Evolutionary conservation across 2,888 invertebrate species (phyloP).

Genomic region (Monochamus alternatus): DNA sequence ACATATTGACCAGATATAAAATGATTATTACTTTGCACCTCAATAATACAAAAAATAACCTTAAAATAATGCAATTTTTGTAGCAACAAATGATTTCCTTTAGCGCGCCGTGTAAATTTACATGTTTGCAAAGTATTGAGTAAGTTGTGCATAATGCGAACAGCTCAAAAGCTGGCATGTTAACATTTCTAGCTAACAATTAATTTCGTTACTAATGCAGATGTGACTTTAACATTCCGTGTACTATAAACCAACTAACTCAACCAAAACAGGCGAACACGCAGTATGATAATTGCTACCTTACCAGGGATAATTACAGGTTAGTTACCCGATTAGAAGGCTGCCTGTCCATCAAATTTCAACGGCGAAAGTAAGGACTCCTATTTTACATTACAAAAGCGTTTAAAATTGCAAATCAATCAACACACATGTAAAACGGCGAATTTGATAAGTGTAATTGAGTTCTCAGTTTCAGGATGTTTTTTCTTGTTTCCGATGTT

Average conservation of each 20-base stretch:
- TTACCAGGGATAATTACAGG: conserved; percentile 64
- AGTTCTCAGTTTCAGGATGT: conserved; percentile 66
- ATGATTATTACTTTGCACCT: no score
- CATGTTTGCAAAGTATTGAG: conserved; percentile 4
- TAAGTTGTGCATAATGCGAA: neutral
- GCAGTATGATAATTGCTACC: conserved; percentile 66
- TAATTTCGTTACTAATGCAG: conserved; percentile 55
- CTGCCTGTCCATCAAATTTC: conserved; percentile 65
- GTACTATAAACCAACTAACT: conserved; percentile 63
- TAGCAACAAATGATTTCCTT: neutral
- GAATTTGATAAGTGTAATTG: conserved; percentile 65
- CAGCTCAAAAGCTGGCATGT: conserved; percentile 29
- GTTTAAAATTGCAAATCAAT: conserved; percentile 62
- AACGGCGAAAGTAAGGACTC: conserved; percentile 43
- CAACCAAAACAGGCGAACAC: conserved; percentile 65
- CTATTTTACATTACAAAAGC: conserved; percentile 46
- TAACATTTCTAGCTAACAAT: conserved; percentile 36
- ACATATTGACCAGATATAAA: no score
- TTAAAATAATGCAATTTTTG: neutral
- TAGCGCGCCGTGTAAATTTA: neutral
- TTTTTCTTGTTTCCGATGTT: conserved; percentile 60
- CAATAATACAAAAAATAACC: no score
- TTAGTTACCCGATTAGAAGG: conserved; percentile 66
- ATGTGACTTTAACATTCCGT: conserved; percentile 60
- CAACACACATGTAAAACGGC: conserved; percentile 50